These are phyloP conservation scores for Didymodactylos carnosus DNA, from an alignment of 2,888 invertebrate genomes.

Conservation along the genomic window DNA sequence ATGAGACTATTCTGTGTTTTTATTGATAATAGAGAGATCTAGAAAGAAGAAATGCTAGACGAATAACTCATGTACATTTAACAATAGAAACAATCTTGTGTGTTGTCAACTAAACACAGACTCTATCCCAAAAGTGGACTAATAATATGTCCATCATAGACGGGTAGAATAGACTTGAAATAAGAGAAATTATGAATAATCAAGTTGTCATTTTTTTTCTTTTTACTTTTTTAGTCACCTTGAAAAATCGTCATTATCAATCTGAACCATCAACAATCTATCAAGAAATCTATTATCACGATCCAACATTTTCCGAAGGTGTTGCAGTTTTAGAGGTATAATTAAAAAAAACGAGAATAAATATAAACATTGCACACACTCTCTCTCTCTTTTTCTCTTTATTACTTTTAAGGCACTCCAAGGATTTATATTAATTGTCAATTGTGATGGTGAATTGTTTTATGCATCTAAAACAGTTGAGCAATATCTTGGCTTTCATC, in stretches of 20 bases:
- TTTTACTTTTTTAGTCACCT: not conserved
- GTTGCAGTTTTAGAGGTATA: conserved; percentile 15
- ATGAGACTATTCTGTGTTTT: no score
- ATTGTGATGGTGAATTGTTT: conserved; percentile 96
- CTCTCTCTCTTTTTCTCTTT: conserved; percentile 25
- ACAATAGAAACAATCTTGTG: no score
- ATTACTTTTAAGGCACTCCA: conserved; percentile 63
- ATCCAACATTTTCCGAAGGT: conserved; percentile 15
- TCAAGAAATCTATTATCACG: conserved; percentile 12
- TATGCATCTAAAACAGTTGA: conserved; percentile 98
- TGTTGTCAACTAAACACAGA: no score
- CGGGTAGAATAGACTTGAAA: no score
- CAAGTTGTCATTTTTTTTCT: not conserved
- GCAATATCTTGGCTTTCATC: conserved; percentile 97
- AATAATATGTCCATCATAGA: no score
- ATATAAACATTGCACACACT: no score
- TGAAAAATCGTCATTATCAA: not conserved
- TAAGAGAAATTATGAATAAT: no score
- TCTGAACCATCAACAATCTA: not conserved
- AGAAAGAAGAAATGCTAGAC: no score
- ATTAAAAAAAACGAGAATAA: not conserved
- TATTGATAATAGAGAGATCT: no score
- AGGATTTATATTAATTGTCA: conserved; percentile 93
- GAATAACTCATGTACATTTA: no score
- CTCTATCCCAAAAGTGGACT: no score